Evolutionary conservation across 2,888 invertebrate species (phyloP).

Genomic region (Pachycephus smyrnensis): DNA sequence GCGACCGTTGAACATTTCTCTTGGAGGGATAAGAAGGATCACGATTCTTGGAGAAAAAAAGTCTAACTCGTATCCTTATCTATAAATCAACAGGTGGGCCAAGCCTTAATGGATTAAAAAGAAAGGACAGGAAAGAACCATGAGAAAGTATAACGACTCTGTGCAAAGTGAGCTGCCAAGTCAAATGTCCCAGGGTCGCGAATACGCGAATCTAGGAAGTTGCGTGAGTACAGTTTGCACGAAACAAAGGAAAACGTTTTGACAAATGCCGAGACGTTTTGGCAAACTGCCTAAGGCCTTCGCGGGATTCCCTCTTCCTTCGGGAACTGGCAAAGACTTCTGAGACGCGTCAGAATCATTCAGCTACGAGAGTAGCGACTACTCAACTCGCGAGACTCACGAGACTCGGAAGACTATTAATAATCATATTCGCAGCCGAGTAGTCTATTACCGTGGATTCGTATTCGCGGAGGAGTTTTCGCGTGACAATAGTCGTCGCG

Average conservation of each 20-base stretch:
- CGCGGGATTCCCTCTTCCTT: slow-evolving; percentile 14
- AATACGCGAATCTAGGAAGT: neutral
- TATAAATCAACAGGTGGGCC: neutral
- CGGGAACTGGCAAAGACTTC: neutral
- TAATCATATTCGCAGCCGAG: neutral
- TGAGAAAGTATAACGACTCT: no score
- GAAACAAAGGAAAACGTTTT: slow-evolving; percentile 5
- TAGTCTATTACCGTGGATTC: neutral
- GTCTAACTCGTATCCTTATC: neutral
- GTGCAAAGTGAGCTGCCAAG: neutral
- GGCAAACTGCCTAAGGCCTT: slow-evolving; percentile 10
- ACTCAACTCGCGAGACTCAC: no score
- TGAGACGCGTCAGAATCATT: neutral
- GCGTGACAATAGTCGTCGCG: neutral
- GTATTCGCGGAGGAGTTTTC: neutral
- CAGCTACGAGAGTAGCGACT: neutral
- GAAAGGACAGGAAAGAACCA: neutral
- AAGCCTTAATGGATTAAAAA: neutral
- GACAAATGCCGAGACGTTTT: neutral
- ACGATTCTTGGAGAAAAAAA: neutral
- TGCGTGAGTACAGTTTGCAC: neutral
- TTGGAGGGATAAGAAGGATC: neutral
- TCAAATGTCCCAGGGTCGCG: neutral
- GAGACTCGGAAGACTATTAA: neutral
- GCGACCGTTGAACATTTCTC: neutral